Percentiles rank a stretch among this genome's conserved stretches.
Evolutionary conservation across 2,888 invertebrate genomes (phyloP).

Genomic region (Sinohyriopsis cumingii): DNA sequence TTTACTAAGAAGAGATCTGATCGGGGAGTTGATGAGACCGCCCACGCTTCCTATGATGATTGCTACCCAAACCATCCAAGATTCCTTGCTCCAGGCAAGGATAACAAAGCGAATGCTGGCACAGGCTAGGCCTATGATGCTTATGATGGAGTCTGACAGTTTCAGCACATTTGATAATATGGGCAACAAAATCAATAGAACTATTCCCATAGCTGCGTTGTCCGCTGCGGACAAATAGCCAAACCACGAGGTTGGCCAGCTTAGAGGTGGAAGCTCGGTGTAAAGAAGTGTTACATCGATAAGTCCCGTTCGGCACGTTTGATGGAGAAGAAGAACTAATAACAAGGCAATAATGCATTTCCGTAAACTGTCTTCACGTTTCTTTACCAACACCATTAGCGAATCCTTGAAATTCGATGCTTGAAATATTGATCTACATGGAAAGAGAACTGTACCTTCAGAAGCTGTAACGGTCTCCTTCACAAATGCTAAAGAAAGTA

Average conservation of each 20-base stretch:
- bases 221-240: slow-evolving; percentile 67
- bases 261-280: slow-evolving; percentile 60
- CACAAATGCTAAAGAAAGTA: slow-evolving; percentile 50
- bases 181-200: slow-evolving; percentile 62
- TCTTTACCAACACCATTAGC: slow-evolving; percentile 51
- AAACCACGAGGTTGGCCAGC: slow-evolving; percentile 65
- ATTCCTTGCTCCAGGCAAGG: slow-evolving; percentile 48
- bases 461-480: slow-evolving; percentile 49
- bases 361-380: slow-evolving; percentile 48
- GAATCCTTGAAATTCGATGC: slow-evolving; percentile 56
- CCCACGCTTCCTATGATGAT: slow-evolving; percentile 56
- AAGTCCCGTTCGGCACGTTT: slow-evolving; percentile 65
- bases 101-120: slow-evolving; percentile 56
- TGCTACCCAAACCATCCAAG: slow-evolving; percentile 61
- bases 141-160: slow-evolving; percentile 56
- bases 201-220: slow-evolving; percentile 65
- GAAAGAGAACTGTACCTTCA: slow-evolving; percentile 38
- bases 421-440: slow-evolving; percentile 38
- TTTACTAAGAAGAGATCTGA: slow-evolving; percentile 66
- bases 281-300: slow-evolving; percentile 65
- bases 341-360: slow-evolving; percentile 58
- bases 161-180: slow-evolving; percentile 54
- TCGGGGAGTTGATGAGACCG: slow-evolving; percentile 61
- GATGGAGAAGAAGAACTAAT: slow-evolving; percentile 56
- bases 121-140: slow-evolving; percentile 59